A percentile compares a stretch with the other conserved stretches of the same genome.
Evolutionary conservation across 2,888 invertebrate genomes (phyloP).

Genomic region (Chirona hameri): DNA sequence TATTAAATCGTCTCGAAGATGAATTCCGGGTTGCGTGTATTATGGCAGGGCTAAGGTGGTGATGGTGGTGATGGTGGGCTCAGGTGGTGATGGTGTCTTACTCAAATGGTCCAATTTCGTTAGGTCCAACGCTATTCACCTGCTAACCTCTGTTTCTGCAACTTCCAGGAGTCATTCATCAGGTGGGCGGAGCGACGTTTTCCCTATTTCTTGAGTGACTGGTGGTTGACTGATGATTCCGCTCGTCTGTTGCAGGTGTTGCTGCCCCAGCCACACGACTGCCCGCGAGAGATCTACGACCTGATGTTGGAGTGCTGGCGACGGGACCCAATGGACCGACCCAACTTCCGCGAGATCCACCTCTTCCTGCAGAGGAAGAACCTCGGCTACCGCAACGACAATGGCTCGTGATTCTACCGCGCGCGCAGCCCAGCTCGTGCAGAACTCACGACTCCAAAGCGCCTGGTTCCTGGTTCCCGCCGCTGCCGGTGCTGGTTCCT

Average conservation of each 20-base stretch:
- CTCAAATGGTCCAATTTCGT: no score
- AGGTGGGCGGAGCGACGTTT: no score
- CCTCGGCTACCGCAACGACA: constrained; percentile 45
- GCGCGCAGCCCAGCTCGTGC: neutral
- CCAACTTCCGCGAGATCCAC: constrained; percentile 82
- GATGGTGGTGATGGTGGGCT: neutral
- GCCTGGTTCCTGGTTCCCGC: no score
- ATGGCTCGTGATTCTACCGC: neutral
- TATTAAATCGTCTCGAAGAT: neutral
- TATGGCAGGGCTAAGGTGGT: neutral
- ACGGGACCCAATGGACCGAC: constrained; percentile 71
- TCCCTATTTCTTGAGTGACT: no score
- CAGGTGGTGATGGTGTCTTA: neutral
- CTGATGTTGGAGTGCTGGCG: constrained; percentile 91
- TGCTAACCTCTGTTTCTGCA: no score
- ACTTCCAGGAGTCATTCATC: no score
- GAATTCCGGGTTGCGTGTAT: neutral
- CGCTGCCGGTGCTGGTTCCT: neutral
- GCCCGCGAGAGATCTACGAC: constrained; percentile 83
- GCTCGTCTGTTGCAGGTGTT: constrained; percentile 50
- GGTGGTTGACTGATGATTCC: neutral
- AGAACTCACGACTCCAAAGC: no score
- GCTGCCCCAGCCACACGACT: constrained; percentile 67
- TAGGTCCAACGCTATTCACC: no score
- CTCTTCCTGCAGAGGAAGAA: constrained; percentile 76